phyloP scores from a whole-genome alignment of 2,888 invertebrate genomes.

The Thereva nobilitata region DNA sequence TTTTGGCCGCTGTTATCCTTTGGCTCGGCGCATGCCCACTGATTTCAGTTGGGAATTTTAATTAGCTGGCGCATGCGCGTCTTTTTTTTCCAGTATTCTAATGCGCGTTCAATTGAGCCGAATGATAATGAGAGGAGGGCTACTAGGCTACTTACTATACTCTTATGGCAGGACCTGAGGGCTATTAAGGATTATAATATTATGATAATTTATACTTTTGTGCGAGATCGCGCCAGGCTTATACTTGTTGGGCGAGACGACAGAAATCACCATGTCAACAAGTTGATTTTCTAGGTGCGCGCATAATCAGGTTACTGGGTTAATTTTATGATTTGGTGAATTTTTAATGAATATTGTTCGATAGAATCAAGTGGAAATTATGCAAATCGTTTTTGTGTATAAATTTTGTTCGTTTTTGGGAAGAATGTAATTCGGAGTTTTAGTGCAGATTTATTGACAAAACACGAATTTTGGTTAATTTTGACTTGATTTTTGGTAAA shows the following conservation, averaged over 20 bases:
- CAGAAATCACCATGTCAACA: conserved; percentile 9
- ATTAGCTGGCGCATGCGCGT: conserved; percentile 40
- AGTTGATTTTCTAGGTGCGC: conserved; percentile 20
- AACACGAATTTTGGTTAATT: no score
- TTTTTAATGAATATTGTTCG: conserved; percentile 17
- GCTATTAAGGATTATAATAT: conserved; percentile 39
- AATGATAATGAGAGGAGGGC: conserved; percentile 29
- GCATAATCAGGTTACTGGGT: conserved; percentile 32
- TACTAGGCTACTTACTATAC: conserved; percentile 4
- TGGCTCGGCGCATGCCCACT: conserved; percentile 20
- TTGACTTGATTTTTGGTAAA: no score
- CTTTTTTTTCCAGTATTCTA: conserved; percentile 1
- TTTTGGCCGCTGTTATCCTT: conserved; percentile 19
- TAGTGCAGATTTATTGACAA: no score
- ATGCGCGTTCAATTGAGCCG: not conserved
- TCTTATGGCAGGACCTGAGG: conserved; percentile 22
- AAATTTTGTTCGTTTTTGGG: no score
- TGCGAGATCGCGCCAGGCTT: not conserved
- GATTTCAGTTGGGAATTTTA: conserved; percentile 39
- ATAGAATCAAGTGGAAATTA: conserved; percentile 28
- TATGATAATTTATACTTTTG: conserved; percentile 41
- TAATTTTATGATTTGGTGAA: conserved; percentile 28
- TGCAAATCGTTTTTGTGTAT: conserved; percentile 20
- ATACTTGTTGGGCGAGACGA: not conserved
- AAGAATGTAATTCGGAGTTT: no score